Percentiles rank a stretch among this genome's conserved stretches.
These are phyloP conservation scores for Brachymystax lenok DNA, from an alignment of 2,797 vertebrate genomes.

Conservation along the genomic window DNA sequence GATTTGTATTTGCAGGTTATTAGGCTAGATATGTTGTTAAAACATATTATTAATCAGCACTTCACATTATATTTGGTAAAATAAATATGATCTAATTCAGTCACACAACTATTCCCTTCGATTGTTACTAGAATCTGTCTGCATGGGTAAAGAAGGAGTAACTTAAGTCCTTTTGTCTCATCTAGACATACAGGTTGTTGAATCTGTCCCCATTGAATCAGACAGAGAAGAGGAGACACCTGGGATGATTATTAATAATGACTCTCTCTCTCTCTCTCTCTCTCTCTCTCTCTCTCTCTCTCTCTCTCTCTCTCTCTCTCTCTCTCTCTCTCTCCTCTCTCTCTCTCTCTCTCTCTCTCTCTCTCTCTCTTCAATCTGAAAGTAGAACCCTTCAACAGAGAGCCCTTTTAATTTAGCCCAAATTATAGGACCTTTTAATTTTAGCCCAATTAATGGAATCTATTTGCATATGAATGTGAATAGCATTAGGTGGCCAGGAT, in stretches of 20 bases:
- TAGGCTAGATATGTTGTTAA: no score
- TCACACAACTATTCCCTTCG: background rate
- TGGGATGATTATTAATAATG: slow-evolving; percentile 13
- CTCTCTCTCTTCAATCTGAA: background rate
- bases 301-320: no score
- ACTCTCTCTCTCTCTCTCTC: background rate
- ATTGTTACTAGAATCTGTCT: background rate
- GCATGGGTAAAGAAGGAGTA: background rate
- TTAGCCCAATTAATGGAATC: slow-evolving; percentile 21
- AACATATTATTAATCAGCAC: background rate
- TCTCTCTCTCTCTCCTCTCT: background rate
- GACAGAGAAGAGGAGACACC: background rate
- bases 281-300: no score
- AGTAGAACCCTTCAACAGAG: background rate
- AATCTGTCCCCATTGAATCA: background rate
- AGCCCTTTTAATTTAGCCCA: background rate
- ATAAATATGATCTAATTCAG: background rate
- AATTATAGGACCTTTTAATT: slow-evolving; percentile 6
- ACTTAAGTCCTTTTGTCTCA: background rate
- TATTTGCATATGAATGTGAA: slow-evolving; percentile 28
- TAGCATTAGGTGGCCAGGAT: background rate
- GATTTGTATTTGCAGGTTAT: background rate
- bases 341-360: background rate
- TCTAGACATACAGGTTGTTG: background rate
- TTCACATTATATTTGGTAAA: background rate